Evolutionary conservation across 2,113 vertebrate species (phyloP).

Genomic region (Sardina pilchardus): DNA sequence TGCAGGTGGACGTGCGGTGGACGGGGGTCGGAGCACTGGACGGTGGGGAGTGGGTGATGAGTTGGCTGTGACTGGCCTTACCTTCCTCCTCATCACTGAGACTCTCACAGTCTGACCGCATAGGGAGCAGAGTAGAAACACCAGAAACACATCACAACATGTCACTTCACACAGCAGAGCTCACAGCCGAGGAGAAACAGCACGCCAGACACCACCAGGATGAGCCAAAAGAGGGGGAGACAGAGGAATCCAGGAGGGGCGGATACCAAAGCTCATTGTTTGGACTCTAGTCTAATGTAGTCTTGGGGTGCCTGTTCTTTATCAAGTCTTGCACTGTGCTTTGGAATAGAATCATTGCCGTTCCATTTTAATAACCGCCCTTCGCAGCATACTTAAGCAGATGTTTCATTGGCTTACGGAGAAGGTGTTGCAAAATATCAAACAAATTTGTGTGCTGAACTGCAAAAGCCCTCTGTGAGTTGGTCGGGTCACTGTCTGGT

Average conservation of each 20-base stretch:
- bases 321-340: background rate
- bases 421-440: conserved; percentile 3
- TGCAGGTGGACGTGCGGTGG: background rate
- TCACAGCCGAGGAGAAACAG: background rate
- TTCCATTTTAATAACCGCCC: background rate
- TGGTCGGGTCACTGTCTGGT: background rate
- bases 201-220: background rate
- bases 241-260: background rate
- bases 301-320: background rate
- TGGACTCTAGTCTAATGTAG: background rate
- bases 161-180: background rate
- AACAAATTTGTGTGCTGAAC: background rate
- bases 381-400: background rate
- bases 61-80: conserved; percentile 68
- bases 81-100: conserved; percentile 76
- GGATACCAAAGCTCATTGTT: conserved; percentile 4
- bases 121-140: conserved; percentile 34
- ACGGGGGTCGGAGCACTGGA: background rate
- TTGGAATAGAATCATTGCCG: background rate
- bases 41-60: background rate
- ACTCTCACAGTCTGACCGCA: conserved; percentile 72
- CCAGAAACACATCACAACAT: background rate
- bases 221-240: conserved; percentile 55
- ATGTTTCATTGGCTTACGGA: background rate
- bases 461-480: background rate